Percentiles rank a stretch among this genome's conserved stretches.
phyloP scores from a whole-genome alignment of 2,888 invertebrate species.

The Rhagonycha fulva region DNA sequence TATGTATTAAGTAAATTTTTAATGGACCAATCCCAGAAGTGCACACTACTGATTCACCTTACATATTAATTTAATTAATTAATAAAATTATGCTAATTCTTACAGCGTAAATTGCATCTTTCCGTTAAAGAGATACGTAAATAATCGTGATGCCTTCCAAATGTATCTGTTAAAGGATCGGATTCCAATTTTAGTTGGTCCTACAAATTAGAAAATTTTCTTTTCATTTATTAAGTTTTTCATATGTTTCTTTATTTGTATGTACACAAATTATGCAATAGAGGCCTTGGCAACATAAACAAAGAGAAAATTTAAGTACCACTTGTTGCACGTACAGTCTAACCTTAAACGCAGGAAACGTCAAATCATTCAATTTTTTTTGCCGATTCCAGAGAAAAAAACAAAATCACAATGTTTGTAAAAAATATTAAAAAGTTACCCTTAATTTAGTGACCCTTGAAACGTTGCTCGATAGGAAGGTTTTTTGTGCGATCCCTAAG shows the following conservation, averaged over 20 bases:
- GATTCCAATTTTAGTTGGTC: slow-evolving; percentile 1
- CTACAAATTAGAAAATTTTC: background rate
- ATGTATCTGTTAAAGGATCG: slow-evolving; percentile 72
- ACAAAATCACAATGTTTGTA: background rate
- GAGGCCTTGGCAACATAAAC: background rate
- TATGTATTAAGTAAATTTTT: background rate
- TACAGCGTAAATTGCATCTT: slow-evolving; percentile 95
- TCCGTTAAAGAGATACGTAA: slow-evolving; percentile 95
- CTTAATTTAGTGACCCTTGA: background rate
- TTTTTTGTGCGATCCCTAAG: background rate
- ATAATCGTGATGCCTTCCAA: slow-evolving; percentile 89
- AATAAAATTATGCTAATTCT: slow-evolving; percentile 51
- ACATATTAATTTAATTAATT: background rate
- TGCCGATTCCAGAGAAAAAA: background rate
- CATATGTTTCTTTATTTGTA: background rate
- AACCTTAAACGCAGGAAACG: background rate
- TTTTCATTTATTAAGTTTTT: background rate
- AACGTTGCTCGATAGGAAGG: background rate
- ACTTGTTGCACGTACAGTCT: background rate
- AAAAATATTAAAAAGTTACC: background rate
- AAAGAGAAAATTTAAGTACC: background rate
- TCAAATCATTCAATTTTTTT: background rate
- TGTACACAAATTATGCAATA: background rate
- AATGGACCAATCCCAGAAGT: background rate
- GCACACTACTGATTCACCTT: background rate